Base-by-base conservation (phyloP, 2,113 vertebrate species). In the Fregetta grallaria region DNA sequence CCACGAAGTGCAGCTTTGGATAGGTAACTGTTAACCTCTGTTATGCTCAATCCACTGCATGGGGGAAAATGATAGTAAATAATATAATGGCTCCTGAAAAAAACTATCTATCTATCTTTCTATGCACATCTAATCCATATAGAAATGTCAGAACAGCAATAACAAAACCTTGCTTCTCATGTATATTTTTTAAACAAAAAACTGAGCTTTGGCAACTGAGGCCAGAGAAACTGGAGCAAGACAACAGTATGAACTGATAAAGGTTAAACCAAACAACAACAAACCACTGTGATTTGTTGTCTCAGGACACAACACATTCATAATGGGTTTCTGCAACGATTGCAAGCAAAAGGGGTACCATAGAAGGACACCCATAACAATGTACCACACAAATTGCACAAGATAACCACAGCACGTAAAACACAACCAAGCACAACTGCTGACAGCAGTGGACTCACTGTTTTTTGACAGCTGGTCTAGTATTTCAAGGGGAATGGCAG, bases 271-370 rank as follows among this genome's bases (percentile, higher is more conserved):
- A 22, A 22, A 17, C 17, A 56, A 42, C n/a, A 62, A 20, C 8
- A 52, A 45, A 36, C 15, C 34, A 18, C 30, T 21, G 50, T 52
- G 45, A 34, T 71, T 27, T 59, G 22, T 34, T 25, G 3, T 59
- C 63, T 82, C 13, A 6, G 52, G 45, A 42, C 19, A 32, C 26
- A 30, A 15, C 45, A 15, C 34, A 27, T 52, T 55, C 49, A 36
- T 30, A 23, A 30, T 1, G 6, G 12, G 21, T 42, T 86, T 70
- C 70, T 52, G 25, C 25, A 80, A 13, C 0, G 3, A n/a, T 6
- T 59, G 38, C 70, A 65, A 27, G 44, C 50, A 58, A n/a, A 75
- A 58, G 34, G 36, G 29, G 8, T 74, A 9, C 47, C 36, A 11
- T 1, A 49, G 42, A 26, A 63, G 32, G 75, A 47, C 1, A 2